Conservation (phyloP, 2,888 invertebrate species). For the Athrips mouffetella region DNA sequence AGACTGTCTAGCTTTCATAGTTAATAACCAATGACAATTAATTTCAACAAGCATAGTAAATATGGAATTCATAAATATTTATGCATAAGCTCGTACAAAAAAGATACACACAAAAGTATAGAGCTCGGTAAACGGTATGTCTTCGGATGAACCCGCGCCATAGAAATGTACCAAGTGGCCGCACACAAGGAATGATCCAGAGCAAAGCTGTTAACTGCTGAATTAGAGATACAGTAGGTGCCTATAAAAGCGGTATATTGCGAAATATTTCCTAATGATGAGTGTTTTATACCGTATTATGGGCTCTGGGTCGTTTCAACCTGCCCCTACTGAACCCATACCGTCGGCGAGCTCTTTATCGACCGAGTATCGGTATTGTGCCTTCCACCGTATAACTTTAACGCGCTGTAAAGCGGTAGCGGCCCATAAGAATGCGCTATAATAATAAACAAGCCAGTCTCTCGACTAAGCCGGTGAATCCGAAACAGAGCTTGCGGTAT, state of each 20-base stretch:
- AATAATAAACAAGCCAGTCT: background rate
- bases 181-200: background rate
- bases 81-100: no score
- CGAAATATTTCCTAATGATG: constrained; percentile 3
- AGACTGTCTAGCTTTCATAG: no score
- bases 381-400: constrained; percentile 5
- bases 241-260: background rate
- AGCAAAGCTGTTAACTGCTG: background rate
- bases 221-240: background rate
- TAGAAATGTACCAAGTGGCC: no score
- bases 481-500: constrained; percentile 23
- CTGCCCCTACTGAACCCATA: constrained; percentile 1
- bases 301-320: background rate
- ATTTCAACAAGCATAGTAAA: no score
- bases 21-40: no score
- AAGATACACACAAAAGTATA: no score
- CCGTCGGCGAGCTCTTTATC: constrained; percentile 5
- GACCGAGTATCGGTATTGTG: constrained; percentile 9
- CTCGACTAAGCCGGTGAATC: constrained; percentile 9
- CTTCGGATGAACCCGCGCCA: no score
- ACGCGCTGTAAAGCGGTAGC: constrained; percentile 3
- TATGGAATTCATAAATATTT: no score
- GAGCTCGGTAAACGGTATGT: no score
- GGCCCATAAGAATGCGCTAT: constrained; percentile 4
- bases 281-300: background rate